phyloP scores from a whole-genome alignment of 2,888 invertebrate genomes.

The Aporophyla nigra region DNA sequence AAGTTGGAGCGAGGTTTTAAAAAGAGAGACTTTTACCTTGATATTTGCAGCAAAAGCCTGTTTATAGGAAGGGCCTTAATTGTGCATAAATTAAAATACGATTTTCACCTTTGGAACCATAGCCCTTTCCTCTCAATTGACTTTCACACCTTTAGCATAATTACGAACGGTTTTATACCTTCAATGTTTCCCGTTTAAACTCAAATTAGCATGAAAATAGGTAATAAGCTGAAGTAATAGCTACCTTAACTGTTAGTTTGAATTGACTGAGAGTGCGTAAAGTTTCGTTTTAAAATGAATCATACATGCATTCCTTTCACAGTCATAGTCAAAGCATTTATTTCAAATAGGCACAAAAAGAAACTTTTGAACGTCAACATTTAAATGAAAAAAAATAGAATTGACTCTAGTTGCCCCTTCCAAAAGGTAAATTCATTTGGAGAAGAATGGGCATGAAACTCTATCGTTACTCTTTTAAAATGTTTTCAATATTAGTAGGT shows the following conservation, averaged over 20 bases:
- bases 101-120: conserved; percentile 19
- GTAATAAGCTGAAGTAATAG: background rate
- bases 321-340: too few relatives aligned
- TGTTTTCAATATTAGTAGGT: too few relatives aligned
- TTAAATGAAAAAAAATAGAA: too few relatives aligned
- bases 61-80: conserved; percentile 29
- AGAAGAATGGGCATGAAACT: too few relatives aligned
- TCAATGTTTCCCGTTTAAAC: conserved; percentile 38
- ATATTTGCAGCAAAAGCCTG: conserved; percentile 15
- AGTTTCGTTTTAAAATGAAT: background rate
- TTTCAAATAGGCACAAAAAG: too few relatives aligned
- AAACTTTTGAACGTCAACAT: too few relatives aligned
- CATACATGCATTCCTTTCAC: background rate
- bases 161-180: conserved; percentile 40
- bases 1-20: background rate
- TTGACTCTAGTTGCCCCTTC: too few relatives aligned
- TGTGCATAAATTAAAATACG: conserved; percentile 47
- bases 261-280: background rate
- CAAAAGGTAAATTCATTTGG: too few relatives aligned
- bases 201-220: conserved; percentile 47
- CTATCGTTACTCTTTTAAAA: too few relatives aligned
- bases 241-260: background rate
- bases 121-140: conserved; percentile 33
- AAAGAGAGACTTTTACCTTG: background rate
- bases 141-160: conserved; percentile 42